Evolutionary conservation across 2,797 vertebrate genomes (phyloP).

Genomic region (Etheostoma perlongum): DNA sequence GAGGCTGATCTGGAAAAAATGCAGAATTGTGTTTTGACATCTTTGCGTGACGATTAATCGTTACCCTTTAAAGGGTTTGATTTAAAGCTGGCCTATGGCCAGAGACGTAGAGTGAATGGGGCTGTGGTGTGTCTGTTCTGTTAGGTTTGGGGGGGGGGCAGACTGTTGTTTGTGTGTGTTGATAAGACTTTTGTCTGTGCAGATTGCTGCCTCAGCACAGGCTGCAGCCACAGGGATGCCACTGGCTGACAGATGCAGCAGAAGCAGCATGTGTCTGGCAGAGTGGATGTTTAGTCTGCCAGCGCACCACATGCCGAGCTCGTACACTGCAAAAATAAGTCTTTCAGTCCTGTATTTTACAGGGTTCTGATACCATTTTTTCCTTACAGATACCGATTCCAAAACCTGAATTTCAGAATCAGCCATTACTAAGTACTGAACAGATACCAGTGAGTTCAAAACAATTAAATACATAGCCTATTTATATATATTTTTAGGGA

Average conservation of each 20-base stretch:
- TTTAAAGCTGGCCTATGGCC: conserved; percentile 23
- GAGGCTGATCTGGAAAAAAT: background rate
- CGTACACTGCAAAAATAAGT: conserved; percentile 23
- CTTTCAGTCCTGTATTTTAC: background rate
- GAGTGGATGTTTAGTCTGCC: conserved; percentile 62
- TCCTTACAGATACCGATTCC: no score
- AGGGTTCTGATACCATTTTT: no score
- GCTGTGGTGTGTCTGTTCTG: conserved; percentile 16
- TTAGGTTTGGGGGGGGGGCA: background rate
- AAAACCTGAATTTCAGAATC: no score
- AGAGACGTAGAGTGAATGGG: conserved; percentile 14
- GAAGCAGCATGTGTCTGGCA: conserved; percentile 60
- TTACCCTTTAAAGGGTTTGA: conserved; percentile 23
- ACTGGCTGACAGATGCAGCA: conserved; percentile 69
- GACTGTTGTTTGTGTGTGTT: conserved; percentile 60
- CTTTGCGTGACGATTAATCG: conserved; percentile 3
- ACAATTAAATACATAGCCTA: no score
- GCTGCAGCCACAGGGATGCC: conserved; percentile 67
- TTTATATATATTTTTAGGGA: no score
- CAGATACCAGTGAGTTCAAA: no score
- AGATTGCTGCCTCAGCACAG: conserved; percentile 78
- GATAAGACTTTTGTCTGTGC: conserved; percentile 75
- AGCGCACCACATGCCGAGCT: conserved; percentile 39
- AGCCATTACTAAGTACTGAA: no score
- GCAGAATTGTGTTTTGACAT: background rate